Percentiles rank a stretch among this genome's conserved stretches.
Conservation (phyloP, 2,113 vertebrate genomes). For the Brienomyrus brachyistius region DNA sequence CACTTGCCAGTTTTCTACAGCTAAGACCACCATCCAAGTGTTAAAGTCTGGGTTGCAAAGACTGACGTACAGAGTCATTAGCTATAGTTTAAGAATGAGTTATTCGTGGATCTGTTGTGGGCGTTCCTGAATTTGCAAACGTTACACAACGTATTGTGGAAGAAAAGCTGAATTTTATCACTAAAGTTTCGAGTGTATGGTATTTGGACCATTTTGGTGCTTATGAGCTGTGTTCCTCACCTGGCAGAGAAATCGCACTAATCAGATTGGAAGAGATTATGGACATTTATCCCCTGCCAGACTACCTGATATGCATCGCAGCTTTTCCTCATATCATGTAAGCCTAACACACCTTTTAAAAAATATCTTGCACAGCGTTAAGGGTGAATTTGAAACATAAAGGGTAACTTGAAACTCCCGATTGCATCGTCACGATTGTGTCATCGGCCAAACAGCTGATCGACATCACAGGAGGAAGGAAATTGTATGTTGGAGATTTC, state of each 20-base stretch:
- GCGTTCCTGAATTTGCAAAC: not conserved
- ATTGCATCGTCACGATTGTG: too few species aligned
- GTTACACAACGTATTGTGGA: not conserved
- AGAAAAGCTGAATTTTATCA: too few species aligned
- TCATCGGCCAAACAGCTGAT: too few species aligned
- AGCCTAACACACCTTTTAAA: too few species aligned
- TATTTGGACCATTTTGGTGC: constrained; percentile 22
- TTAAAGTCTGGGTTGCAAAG: not conserved
- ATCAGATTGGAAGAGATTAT: constrained; percentile 13
- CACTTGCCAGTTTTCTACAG: too few species aligned
- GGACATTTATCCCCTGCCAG: constrained; percentile 10
- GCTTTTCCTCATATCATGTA: too few species aligned
- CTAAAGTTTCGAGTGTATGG: not conserved
- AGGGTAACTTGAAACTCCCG: too few species aligned
- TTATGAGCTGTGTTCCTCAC: constrained; percentile 12
- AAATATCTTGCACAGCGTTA: too few species aligned
- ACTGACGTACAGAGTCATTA: not conserved
- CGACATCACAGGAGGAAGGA: too few species aligned
- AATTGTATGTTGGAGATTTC: too few species aligned
- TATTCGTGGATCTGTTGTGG: constrained; percentile 9
- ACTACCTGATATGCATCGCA: too few species aligned
- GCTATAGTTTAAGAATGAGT: constrained; percentile 17
- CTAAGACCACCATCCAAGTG: not conserved
- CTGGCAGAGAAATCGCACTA: constrained; percentile 12
- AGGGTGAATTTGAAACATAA: too few species aligned